phyloP scores from a whole-genome alignment of 2,113 vertebrate species.

The Gopherus flavomarginatus region DNA sequence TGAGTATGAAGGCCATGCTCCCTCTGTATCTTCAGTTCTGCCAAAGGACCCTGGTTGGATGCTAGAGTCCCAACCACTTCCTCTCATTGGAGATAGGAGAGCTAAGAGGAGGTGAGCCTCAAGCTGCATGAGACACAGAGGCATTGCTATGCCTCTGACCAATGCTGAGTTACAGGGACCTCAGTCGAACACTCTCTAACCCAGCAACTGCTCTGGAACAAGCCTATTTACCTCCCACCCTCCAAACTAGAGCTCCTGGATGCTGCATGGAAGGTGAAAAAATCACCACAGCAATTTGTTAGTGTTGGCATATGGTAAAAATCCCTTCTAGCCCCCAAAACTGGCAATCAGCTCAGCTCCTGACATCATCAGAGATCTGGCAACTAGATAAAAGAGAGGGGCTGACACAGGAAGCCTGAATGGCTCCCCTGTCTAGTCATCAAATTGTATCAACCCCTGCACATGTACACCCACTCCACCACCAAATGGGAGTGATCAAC shows the following conservation, averaged over 20 bases:
- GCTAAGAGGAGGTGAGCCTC: background rate
- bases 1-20: background rate
- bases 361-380: no score
- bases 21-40: background rate
- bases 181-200: fast-evolving
- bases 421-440: no score
- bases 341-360: no score
- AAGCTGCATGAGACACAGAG: fast-evolving
- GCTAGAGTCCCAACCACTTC: fast-evolving
- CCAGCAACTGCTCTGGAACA: fast-evolving
- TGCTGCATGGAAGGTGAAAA: background rate
- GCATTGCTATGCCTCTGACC: background rate
- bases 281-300: background rate
- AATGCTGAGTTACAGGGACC: background rate
- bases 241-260: background rate
- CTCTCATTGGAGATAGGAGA: fast-evolving
- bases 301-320: background rate
- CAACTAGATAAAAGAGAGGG: no score
- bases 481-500: no score
- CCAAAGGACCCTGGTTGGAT: background rate
- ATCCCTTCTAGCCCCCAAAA: background rate
- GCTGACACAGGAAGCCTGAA: no score
- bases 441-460: no score
- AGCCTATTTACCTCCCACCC: background rate
- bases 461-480: no score